phyloP scores from a whole-genome alignment of 2,797 vertebrate species.

The Macropodus opercularis region DNA sequence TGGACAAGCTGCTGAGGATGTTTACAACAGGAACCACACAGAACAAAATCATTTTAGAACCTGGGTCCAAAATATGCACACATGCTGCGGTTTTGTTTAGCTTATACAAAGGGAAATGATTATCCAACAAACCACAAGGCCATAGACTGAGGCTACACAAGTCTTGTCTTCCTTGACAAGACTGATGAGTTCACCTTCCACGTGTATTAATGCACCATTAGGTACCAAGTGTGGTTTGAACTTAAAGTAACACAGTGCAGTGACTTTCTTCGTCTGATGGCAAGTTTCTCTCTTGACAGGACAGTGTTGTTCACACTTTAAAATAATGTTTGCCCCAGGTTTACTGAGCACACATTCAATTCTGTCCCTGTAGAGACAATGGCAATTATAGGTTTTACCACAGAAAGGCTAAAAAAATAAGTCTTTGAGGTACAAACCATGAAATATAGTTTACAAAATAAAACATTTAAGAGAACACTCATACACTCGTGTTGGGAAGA shows the following conservation, averaged over 20 bases:
- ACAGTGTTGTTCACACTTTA: not conserved
- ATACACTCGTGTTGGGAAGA: slow-evolving; percentile 28
- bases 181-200: slow-evolving; percentile 15
- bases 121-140: slow-evolving; percentile 4
- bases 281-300: slow-evolving; percentile 4
- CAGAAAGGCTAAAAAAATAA: slow-evolving; percentile 49
- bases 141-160: slow-evolving; percentile 2
- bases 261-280: slow-evolving; percentile 2
- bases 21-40: slow-evolving; percentile 29
- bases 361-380: slow-evolving; percentile 50
- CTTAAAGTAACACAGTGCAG: not conserved
- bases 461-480: slow-evolving; percentile 16
- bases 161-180: slow-evolving; percentile 1
- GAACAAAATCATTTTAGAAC: slow-evolving; percentile 41
- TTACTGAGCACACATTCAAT: slow-evolving; percentile 63
- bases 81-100: slow-evolving; percentile 17
- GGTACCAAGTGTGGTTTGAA: slow-evolving; percentile 1
- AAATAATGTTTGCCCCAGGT: slow-evolving; percentile 35
- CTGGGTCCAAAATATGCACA: slow-evolving; percentile 26
- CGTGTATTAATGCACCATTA: not conserved
- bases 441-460: slow-evolving; percentile 28
- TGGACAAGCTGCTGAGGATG: slow-evolving; percentile 23
- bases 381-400: slow-evolving; percentile 37
- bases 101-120: slow-evolving; percentile 9
- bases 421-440: slow-evolving; percentile 47